Conservation (phyloP, 2,113 vertebrate species). For the Thamnaconus septentrionalis region DNA sequence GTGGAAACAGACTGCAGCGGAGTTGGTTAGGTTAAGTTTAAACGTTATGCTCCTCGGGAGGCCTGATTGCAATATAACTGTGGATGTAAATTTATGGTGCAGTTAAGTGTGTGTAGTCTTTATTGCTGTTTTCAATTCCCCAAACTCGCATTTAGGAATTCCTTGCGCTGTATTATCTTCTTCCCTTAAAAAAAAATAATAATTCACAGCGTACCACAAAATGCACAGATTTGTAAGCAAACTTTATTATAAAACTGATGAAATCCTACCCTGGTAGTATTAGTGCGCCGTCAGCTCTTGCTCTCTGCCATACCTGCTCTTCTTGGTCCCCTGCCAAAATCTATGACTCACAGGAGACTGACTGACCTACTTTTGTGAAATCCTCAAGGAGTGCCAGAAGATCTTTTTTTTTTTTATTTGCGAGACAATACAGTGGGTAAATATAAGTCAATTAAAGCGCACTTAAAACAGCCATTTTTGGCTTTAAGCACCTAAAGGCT, state of each 20-base stretch:
- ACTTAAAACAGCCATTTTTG: slow-evolving; percentile 64
- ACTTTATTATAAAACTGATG: slow-evolving; percentile 39
- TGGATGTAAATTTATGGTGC: slow-evolving; percentile 22
- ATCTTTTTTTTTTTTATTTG: slow-evolving; percentile 59
- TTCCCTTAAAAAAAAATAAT: slow-evolving; percentile 11
- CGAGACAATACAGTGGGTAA: slow-evolving; percentile 66
- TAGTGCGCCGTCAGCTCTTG: slow-evolving; percentile 35
- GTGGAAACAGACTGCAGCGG: slow-evolving; percentile 33
- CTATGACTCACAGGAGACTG: slow-evolving; percentile 78
- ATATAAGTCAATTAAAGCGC: slow-evolving; percentile 70
- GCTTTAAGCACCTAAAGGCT: slow-evolving; percentile 60
- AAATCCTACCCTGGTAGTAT: slow-evolving; percentile 47
- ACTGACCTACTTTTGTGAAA: slow-evolving; percentile 77
- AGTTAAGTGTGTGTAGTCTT: slow-evolving; percentile 22
- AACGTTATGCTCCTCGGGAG: slow-evolving; percentile 26
- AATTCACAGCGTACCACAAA: slow-evolving; percentile 23
- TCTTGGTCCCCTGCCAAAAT: slow-evolving; percentile 73
- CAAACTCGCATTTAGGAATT: background rate
- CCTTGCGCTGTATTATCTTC: background rate
- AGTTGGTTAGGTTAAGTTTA: slow-evolving; percentile 28
- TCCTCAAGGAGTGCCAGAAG: slow-evolving; percentile 73
- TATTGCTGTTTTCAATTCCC: slow-evolving; percentile 30
- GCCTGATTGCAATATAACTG: slow-evolving; percentile 1
- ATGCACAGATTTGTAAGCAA: slow-evolving; percentile 23
- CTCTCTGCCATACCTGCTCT: slow-evolving; percentile 68